Conservation (phyloP, 2,797 vertebrate genomes). For the Chiloscyllium punctatum region DNA sequence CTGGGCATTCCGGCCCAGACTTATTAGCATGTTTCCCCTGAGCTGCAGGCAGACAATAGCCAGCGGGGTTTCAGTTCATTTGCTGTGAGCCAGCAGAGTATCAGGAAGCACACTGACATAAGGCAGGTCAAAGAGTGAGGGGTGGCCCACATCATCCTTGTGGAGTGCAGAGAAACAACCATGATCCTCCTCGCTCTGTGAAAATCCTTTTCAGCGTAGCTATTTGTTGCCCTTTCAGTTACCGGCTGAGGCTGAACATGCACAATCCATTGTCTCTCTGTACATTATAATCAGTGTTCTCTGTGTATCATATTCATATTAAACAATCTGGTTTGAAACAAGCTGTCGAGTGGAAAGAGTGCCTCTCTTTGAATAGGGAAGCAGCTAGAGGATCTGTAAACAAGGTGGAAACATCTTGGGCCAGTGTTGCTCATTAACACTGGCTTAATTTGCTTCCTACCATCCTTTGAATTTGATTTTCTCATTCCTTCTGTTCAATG, state of each 20-base stretch:
- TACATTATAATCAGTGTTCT: not conserved
- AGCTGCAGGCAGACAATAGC: not conserved
- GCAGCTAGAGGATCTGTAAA: not conserved
- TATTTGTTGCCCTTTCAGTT: no score
- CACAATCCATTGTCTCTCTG: not conserved
- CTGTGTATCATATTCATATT: not conserved
- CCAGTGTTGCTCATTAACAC: not conserved
- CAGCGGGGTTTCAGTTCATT: not conserved
- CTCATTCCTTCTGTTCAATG: not conserved
- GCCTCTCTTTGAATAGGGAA: not conserved
- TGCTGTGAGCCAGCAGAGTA: not conserved
- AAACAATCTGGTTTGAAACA: not conserved
- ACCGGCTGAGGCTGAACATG: no score
- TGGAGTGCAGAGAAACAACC: not conserved
- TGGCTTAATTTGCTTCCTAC: not conserved
- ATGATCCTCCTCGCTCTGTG: not conserved
- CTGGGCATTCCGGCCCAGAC: not conserved
- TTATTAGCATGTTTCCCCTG: not conserved
- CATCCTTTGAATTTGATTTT: not conserved
- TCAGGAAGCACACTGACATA: not conserved
- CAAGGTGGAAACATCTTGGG: not conserved
- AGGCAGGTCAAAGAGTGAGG: not conserved
- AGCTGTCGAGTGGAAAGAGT: not conserved
- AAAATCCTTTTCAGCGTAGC: no score
- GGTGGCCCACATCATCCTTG: not conserved